These are phyloP conservation scores for Cylloceria caligata DNA, from an alignment of 2,888 invertebrate species.

Conservation along the genomic window DNA sequence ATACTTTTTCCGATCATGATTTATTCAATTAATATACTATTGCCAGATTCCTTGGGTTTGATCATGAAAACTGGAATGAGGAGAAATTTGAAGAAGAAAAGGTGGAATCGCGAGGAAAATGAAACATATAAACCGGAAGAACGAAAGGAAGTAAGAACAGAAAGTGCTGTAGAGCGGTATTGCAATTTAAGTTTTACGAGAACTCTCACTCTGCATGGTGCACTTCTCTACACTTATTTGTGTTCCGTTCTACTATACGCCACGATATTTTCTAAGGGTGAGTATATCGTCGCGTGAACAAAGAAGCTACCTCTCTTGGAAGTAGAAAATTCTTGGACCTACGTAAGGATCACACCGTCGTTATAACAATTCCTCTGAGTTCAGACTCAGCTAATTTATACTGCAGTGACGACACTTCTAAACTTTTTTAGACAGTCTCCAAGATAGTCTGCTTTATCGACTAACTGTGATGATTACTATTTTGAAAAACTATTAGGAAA, in stretches of 20 bases:
- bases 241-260: constrained; percentile 19
- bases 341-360: neutral
- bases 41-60: neutral
- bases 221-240: constrained; percentile 36
- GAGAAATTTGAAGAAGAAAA: constrained; percentile 3
- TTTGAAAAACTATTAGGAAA: too few relatives aligned
- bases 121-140: constrained; percentile 17
- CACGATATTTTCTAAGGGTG: constrained; percentile 50
- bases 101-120: constrained; percentile 22
- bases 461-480: too few relatives aligned
- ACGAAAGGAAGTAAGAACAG: neutral
- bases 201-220: constrained; percentile 48
- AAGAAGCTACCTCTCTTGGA: neutral
- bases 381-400: neutral
- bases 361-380: neutral
- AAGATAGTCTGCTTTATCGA: neutral
- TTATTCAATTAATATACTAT: constrained; percentile 19
- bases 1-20: neutral
- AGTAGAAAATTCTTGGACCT: neutral
- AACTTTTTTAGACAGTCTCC: neutral
- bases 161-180: constrained; percentile 51
- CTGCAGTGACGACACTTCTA: too few relatives aligned
- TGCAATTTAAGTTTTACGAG: constrained; percentile 66
- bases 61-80: neutral
- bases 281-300: neutral